Evolutionary conservation across 2,113 vertebrate species (phyloP).

Genomic region (Cinclus mexicanus): DNA sequence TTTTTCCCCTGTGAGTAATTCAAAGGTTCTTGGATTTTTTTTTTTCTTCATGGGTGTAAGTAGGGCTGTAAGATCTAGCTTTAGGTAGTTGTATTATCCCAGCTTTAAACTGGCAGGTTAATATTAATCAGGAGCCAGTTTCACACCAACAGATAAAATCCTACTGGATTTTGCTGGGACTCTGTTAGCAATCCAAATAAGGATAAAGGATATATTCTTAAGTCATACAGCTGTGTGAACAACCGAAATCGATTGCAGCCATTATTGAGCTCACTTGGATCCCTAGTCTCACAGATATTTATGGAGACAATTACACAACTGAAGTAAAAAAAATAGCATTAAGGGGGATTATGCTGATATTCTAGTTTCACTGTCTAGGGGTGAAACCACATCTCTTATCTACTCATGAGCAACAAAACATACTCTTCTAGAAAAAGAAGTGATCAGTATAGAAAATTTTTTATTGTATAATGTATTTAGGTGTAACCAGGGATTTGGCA

Average conservation of each 20-base stretch:
- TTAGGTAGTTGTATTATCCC: background rate
- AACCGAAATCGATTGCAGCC: background rate
- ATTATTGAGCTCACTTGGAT: background rate
- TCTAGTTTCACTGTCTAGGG: background rate
- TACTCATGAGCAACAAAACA: background rate
- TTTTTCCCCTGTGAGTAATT: background rate
- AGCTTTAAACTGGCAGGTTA: slow-evolving; percentile 19
- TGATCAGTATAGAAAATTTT: background rate
- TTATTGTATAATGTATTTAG: background rate
- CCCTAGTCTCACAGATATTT: slow-evolving; percentile 14
- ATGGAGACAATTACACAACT: slow-evolving; percentile 26
- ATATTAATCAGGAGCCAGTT: background rate
- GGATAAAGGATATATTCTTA: slow-evolving; percentile 20
- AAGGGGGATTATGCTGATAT: slow-evolving; percentile 42
- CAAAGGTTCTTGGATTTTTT: background rate
- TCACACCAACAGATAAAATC: slow-evolving; percentile 32
- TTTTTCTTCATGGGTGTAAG: background rate
- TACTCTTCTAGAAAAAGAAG: background rate
- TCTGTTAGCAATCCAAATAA: slow-evolving; percentile 37
- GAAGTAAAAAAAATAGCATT: slow-evolving; percentile 22
- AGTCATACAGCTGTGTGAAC: slow-evolving; percentile 31
- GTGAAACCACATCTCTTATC: background rate
- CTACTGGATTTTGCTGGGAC: background rate
- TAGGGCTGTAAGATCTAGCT: background rate
- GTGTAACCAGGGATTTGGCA: background rate